Evolutionary conservation across 2,797 vertebrate species (phyloP), one percentile per base, ranked within the genome.

Genomic region (Hylomyscus alleni): DNA sequence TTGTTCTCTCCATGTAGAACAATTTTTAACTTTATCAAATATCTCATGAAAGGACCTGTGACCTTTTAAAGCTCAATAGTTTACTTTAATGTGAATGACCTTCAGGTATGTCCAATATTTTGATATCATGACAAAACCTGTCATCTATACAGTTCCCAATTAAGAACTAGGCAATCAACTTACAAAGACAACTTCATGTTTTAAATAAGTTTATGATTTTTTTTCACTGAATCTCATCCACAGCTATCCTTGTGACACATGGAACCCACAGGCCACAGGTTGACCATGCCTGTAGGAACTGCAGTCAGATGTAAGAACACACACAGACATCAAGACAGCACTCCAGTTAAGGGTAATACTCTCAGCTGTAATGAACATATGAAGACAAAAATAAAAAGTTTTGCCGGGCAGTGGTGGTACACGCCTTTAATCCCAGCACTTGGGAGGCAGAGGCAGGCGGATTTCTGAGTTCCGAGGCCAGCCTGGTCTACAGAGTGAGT

Each of bases 1-100:
- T 91, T 93, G 34, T 93, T 93, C 10, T 62, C 13, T 77, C 34
- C 58, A 87, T 3, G 92, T 0, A 34, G 15, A 93, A 4, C 8
- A 88, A 67, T 44, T 69, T 94, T 90, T 67, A 89, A 86, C 37
- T 95, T 93, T 65, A 91, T 22, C 24, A 88, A 90, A 75, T 85
- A 95, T 17, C 44, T 89, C 52, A 89, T 84, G 88, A 94, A 87
- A 19, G 15, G 26, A 96, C 40, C 8, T 31, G 24, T 31, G 19
- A 89, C 14, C 75, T 88, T 90, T 62, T 89, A 91, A 96, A 94
- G 89, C 12, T 69, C 65, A 94, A 69, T 3, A 73, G 29, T 62
- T 94, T 90, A 87, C 89, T 47, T 85, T 93, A 94, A 1, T 87
- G 10, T 56, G 24, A 96, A 89, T 37, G 44, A 7, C 34, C 84